Conservation (phyloP, 2,888 invertebrate genomes). For the Torymus aiolomorphi region DNA sequence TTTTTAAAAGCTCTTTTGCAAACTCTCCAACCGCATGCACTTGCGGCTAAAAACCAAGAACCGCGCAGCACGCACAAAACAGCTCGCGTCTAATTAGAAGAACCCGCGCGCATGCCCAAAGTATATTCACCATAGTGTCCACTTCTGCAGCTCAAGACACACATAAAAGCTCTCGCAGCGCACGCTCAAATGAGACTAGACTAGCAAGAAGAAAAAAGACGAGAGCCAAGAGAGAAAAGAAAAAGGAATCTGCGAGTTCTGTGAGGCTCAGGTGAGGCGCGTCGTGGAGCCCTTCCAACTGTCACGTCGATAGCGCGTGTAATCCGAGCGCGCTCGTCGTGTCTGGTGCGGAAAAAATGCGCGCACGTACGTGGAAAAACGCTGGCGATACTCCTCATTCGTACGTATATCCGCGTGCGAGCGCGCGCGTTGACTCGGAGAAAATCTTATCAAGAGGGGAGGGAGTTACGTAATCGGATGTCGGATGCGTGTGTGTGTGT, state of each 20-base stretch:
- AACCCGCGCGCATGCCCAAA: not conserved
- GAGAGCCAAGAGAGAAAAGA: not conserved
- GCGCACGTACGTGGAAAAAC: constrained; percentile 6
- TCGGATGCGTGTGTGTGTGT: too few relatives aligned
- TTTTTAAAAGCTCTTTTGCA: too few relatives aligned
- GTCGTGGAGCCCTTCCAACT: constrained; percentile 54
- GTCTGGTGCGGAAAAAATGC: constrained; percentile 1
- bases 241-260: not conserved
- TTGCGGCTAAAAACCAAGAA: not conserved
- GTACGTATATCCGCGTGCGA: not conserved
- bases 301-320: constrained; percentile 37
- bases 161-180: not conserved
- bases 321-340: constrained; percentile 34
- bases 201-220: too few relatives aligned
- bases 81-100: constrained; percentile 12
- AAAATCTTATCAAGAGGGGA: too few relatives aligned
- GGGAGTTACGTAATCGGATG: too few relatives aligned
- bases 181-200: constrained; percentile 13
- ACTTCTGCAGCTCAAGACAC: not conserved
- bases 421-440: not conserved
- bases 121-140: not conserved
- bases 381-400: not conserved
- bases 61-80: not conserved
- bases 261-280: constrained; percentile 2
- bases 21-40: too few relatives aligned